Evolutionary conservation across 2,113 vertebrate species (phyloP).

Genomic region (Elanoides forficatus): DNA sequence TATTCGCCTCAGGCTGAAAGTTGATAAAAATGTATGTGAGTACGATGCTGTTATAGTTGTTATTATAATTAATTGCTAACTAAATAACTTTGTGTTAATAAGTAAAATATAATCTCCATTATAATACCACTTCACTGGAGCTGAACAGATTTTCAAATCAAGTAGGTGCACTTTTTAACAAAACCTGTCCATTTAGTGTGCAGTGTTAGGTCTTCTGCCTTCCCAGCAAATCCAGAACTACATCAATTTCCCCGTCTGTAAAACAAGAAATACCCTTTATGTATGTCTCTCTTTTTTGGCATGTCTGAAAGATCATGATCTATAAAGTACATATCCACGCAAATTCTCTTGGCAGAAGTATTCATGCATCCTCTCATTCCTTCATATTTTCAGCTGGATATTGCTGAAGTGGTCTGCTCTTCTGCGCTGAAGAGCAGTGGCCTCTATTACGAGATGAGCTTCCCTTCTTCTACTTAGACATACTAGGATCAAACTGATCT

Average conservation of each 20-base stretch:
- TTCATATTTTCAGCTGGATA: neutral
- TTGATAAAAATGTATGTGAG: neutral
- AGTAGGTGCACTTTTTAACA: neutral
- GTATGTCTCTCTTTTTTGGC: neutral
- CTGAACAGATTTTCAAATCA: neutral
- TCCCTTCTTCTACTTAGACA: neutral
- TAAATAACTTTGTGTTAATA: neutral
- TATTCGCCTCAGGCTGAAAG: neutral
- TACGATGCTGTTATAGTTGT: neutral
- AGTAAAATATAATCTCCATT: neutral
- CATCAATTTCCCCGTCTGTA: neutral
- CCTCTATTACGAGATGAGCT: neutral
- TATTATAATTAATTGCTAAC: neutral
- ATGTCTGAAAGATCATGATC: neutral
- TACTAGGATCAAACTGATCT: neutral
- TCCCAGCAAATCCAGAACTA: neutral
- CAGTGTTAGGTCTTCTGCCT: neutral
- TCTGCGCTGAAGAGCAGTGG: neutral
- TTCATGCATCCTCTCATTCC: neutral
- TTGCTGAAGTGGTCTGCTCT: neutral
- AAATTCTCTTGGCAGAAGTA: neutral
- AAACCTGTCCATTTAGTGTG: neutral
- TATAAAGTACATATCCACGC: neutral
- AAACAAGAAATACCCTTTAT: neutral
- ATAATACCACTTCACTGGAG: neutral